Conservation (phyloP, 2,888 invertebrate species). For the Hydropsyche betteni region DNA sequence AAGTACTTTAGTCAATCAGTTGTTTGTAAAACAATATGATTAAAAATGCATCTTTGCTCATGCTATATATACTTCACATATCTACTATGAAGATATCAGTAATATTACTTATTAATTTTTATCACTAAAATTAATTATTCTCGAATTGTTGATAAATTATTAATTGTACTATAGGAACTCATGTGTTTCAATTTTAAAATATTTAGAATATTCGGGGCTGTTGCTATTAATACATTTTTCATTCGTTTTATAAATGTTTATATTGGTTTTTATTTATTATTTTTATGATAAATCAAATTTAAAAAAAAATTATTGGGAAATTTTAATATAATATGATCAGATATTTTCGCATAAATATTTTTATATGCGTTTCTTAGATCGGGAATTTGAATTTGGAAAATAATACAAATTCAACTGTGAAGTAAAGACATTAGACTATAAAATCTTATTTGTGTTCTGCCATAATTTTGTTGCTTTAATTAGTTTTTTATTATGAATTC, state of each 20-base stretch:
- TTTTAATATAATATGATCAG: no score
- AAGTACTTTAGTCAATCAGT: slow-evolving; percentile 3
- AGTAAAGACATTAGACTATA: neutral
- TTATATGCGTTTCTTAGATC: no score
- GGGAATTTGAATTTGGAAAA: no score
- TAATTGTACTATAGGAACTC: slow-evolving; percentile 3
- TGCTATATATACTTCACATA: slow-evolving; percentile 16
- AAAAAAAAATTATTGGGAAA: no score
- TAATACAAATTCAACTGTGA: no score
- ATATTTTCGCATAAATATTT: no score
- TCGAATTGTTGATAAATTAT: neutral
- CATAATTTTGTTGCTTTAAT: slow-evolving; percentile 21
- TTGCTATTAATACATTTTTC: neutral
- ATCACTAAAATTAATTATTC: slow-evolving; percentile 12
- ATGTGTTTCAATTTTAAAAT: neutral
- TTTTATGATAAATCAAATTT: neutral
- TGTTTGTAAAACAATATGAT: slow-evolving; percentile 11
- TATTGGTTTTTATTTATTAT: neutral
- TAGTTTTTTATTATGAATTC: neutral
- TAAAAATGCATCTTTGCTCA: slow-evolving; percentile 17
- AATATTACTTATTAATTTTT: slow-evolving; percentile 17
- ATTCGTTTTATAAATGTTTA: neutral
- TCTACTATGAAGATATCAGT: slow-evolving; percentile 18
- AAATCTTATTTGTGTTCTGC: slow-evolving; percentile 3
- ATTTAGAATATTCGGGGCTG: neutral